A percentile compares a stretch with the other conserved stretches of the same genome.
Evolutionary conservation across 2,888 invertebrate species (phyloP).

Genomic region (Agrotis clavis): DNA sequence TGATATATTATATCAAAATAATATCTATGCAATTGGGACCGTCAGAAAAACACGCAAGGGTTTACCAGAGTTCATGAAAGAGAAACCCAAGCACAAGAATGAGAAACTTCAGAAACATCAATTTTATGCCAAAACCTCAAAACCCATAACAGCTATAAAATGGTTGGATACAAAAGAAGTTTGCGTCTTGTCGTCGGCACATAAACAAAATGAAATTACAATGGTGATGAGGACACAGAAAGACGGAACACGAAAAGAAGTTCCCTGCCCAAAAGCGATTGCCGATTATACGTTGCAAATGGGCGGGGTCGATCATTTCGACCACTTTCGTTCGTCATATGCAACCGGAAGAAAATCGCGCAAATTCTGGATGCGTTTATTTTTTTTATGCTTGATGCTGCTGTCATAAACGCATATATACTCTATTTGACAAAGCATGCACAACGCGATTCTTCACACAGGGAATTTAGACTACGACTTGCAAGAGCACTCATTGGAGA

Average conservation of each 20-base stretch:
- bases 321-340: too few species aligned
- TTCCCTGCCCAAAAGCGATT: conserved; percentile 1
- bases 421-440: too few species aligned
- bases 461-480: too few species aligned
- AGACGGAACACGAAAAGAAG: conserved; percentile 4
- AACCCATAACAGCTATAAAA: not conserved
- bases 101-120: not conserved
- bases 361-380: too few species aligned
- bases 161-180: conserved; percentile 11
- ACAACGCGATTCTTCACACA: too few species aligned
- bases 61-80: not conserved
- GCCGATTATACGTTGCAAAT: not conserved
- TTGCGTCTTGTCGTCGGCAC: not conserved
- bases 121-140: not conserved
- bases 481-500: too few species aligned
- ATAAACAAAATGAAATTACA: not conserved
- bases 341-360: too few species aligned
- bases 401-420: too few species aligned
- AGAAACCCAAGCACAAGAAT: not conserved
- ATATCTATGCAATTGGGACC: not conserved
- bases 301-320: too few species aligned
- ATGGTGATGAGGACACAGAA: conserved; percentile 1
- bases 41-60: not conserved
- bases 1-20: not conserved
- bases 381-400: too few species aligned